phyloP scores from a whole-genome alignment of 2,797 vertebrate genomes.

The Hafferia zeledoni region DNA sequence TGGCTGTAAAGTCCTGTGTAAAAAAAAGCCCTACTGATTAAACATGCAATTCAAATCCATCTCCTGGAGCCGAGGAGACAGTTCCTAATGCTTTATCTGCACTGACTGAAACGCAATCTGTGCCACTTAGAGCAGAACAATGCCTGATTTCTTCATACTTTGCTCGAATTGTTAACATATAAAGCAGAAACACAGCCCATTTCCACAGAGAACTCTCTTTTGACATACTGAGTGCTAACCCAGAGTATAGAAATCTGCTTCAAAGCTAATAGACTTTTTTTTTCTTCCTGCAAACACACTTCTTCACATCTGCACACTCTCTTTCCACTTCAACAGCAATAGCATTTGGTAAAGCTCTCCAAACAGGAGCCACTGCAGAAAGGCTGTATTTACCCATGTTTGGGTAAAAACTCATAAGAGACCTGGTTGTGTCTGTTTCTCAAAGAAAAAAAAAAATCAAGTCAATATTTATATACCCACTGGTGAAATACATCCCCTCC shows the following conservation, averaged over 20 bases:
- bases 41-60: conserved; percentile 37
- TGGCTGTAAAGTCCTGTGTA: background rate
- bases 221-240: background rate
- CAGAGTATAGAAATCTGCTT: conserved; percentile 29
- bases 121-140: conserved; percentile 51
- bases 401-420: conserved; percentile 43
- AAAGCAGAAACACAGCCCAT: conserved; percentile 15
- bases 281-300: conserved; percentile 26
- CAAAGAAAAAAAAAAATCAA: background rate
- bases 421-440: background rate
- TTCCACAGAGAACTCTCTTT: conserved; percentile 13
- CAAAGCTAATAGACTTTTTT: conserved; percentile 28
- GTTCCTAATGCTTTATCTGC: conserved; percentile 47
- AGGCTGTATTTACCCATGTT: conserved; percentile 29
- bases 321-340: conserved; percentile 23
- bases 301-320: conserved; percentile 11
- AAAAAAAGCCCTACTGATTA: background rate
- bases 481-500: conserved; percentile 20
- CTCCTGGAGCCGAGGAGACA: conserved; percentile 24
- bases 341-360: conserved; percentile 54
- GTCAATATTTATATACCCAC: conserved; percentile 56
- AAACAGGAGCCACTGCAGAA: conserved; percentile 24
- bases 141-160: conserved; percentile 46
- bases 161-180: background rate
- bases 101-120: conserved; percentile 15